Evolutionary conservation across 2,113 vertebrate species (phyloP).

Genomic region (Ptilorrhoa leucosticta): DNA sequence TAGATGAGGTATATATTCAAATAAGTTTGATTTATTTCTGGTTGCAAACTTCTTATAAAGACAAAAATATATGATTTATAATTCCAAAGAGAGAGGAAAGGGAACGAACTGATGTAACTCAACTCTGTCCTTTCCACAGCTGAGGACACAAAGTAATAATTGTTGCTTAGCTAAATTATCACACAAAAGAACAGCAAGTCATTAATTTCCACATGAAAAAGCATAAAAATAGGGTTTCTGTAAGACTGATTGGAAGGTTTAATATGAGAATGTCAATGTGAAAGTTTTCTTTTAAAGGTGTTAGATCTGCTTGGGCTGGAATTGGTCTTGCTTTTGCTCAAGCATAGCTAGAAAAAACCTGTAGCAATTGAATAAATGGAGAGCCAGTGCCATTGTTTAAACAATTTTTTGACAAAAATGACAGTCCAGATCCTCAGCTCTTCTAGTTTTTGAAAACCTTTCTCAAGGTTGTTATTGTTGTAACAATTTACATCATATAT

Average conservation of each 20-base stretch:
- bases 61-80: not conserved
- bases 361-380: not conserved
- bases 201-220: conserved; percentile 64
- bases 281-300: conserved; percentile 1
- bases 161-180: conserved; percentile 57
- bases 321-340: not conserved
- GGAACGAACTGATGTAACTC: conserved; percentile 30
- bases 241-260: conserved; percentile 16
- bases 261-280: not conserved
- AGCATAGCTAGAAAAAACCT: not conserved
- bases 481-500: not conserved
- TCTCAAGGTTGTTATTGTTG: not conserved
- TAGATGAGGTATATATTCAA: not conserved
- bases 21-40: not conserved
- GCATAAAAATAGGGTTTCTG: conserved; percentile 39
- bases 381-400: not conserved
- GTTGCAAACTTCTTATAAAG: not conserved
- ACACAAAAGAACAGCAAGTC: conserved; percentile 58
- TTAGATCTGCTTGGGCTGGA: not conserved
- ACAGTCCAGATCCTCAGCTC: not conserved
- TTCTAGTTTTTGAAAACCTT: not conserved
- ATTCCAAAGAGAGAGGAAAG: not conserved
- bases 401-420: not conserved
- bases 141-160: conserved; percentile 60
- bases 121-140: conserved; percentile 46